Conservation (phyloP, 2,888 invertebrate genomes). For the Nomada lathburiana region DNA sequence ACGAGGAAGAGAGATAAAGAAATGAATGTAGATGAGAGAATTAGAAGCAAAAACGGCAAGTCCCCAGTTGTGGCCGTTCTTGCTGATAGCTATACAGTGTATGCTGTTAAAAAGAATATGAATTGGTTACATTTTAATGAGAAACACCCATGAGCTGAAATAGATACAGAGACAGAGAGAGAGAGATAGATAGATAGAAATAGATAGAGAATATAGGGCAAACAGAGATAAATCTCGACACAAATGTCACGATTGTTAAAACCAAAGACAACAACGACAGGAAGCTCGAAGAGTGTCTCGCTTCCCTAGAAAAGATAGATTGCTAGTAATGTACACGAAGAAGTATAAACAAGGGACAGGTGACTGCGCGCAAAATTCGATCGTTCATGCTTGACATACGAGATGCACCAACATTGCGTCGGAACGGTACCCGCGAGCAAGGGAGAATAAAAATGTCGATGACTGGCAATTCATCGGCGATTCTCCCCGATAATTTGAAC, state of each 20-base stretch:
- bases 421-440: no score
- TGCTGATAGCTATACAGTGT: slow-evolving; percentile 74
- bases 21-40: slow-evolving; percentile 51
- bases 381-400: neutral
- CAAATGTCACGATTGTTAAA: slow-evolving; percentile 30
- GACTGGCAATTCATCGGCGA: no score
- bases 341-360: neutral
- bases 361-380: slow-evolving; percentile 18
- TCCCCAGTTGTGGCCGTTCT: slow-evolving; percentile 57
- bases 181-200: slow-evolving; percentile 49
- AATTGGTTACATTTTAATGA: slow-evolving; percentile 62
- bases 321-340: slow-evolving; percentile 22
- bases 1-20: slow-evolving; percentile 47
- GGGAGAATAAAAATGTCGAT: no score
- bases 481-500: neutral
- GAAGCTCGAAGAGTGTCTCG: slow-evolving; percentile 37
- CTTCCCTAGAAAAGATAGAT: slow-evolving; percentile 22
- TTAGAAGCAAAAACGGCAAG: slow-evolving; percentile 47
- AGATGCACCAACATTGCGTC: no score
- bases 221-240: slow-evolving; percentile 38
- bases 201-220: slow-evolving; percentile 23
- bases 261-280: slow-evolving; percentile 29
- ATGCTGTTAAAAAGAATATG: slow-evolving; percentile 44
- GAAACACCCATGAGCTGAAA: slow-evolving; percentile 58
- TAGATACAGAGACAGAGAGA: slow-evolving; percentile 62